A percentile compares a stretch with the other conserved stretches of the same genome.
These are phyloP conservation scores for Oligia fasciuncula DNA, from an alignment of 2,888 invertebrate genomes.

Conservation along the genomic window DNA sequence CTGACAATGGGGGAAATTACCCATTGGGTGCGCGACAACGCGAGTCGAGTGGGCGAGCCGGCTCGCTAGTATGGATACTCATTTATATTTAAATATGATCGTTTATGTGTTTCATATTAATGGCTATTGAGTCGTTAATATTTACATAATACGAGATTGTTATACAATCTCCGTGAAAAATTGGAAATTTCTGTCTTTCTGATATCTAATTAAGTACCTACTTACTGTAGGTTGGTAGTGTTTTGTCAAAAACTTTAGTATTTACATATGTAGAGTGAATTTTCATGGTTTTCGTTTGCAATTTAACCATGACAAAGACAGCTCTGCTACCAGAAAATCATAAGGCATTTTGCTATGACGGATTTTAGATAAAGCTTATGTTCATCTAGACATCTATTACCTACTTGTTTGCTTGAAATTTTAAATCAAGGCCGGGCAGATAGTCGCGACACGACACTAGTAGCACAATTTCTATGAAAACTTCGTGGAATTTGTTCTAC, in stretches of 20 bases:
- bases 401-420: background rate
- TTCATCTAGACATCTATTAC: background rate
- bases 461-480: background rate
- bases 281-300: background rate
- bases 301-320: background rate
- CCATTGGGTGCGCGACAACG: slow-evolving; percentile 83
- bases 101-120: slow-evolving; percentile 16
- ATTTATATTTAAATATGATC: slow-evolving; percentile 37
- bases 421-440: background rate
- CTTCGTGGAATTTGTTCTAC: background rate
- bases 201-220: background rate
- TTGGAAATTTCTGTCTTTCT: background rate
- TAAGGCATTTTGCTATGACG: background rate
- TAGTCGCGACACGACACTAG: background rate
- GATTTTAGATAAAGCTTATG: background rate
- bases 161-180: slow-evolving; percentile 23
- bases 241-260: background rate
- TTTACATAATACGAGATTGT: slow-evolving; percentile 28
- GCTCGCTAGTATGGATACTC: slow-evolving; percentile 68
- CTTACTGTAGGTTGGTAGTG: background rate
- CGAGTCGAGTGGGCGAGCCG: slow-evolving; percentile 75
- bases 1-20: slow-evolving; percentile 89
- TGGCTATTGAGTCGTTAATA: slow-evolving; percentile 22
- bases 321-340: background rate
- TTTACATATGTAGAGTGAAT: background rate